Evolutionary conservation across 2,888 invertebrate genomes (phyloP).

Genomic region (Cetonia aurata): DNA sequence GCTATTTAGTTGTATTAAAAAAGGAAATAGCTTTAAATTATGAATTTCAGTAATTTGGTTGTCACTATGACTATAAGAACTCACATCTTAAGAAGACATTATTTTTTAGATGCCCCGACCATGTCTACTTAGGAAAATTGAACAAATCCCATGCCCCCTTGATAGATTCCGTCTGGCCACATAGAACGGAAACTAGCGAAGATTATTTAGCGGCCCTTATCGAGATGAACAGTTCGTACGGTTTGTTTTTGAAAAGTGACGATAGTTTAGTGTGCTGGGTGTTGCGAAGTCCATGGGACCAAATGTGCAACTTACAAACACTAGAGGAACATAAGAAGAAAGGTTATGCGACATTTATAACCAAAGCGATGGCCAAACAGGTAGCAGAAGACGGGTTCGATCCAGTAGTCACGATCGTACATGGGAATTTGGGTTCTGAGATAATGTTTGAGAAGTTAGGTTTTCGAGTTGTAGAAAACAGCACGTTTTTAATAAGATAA

Average conservation of each 20-base stretch:
- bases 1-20: background rate
- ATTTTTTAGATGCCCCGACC: constrained; percentile 36
- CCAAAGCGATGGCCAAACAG: constrained; percentile 22
- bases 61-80: no score
- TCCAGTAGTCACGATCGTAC: constrained; percentile 15
- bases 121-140: constrained; percentile 44
- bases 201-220: constrained; percentile 28
- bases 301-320: constrained; percentile 24
- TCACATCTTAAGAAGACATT: background rate
- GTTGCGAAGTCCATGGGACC: constrained; percentile 6
- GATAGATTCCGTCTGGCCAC: constrained; percentile 52
- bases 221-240: constrained; percentile 25
- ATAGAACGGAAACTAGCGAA: constrained; percentile 49
- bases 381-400: constrained; percentile 37
- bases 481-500: constrained; percentile 26
- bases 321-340: constrained; percentile 20
- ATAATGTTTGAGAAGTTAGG: constrained; percentile 33
- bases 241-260: constrained; percentile 34
- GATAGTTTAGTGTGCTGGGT: constrained; percentile 39
- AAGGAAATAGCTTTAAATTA: background rate
- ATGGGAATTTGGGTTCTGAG: constrained; percentile 16
- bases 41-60: background rate
- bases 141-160: constrained; percentile 39
- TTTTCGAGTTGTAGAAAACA: constrained; percentile 20
- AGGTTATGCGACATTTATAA: constrained; percentile 34